Evolutionary conservation across 2,797 vertebrate species (phyloP), one percentile per base, ranked within the genome.

Genomic region (Netta rufina): DNA sequence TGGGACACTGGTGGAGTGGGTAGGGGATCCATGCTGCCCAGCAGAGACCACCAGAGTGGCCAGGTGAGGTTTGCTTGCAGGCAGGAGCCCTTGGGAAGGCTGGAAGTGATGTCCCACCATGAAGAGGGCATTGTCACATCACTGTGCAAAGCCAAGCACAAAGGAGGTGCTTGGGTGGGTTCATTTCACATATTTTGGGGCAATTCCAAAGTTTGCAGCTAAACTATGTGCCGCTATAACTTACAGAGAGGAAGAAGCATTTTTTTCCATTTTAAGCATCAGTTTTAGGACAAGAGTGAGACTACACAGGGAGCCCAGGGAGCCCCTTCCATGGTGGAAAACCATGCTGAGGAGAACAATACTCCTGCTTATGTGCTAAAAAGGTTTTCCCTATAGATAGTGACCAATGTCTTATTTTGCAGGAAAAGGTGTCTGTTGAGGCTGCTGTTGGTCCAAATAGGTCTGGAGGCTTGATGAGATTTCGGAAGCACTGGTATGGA

Each of bases 11-110:
- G 27, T 69, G 33, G 27, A 75, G 38, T 47, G 9, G 30, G n/a
- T 74, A 70, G 11, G 33, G 36, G 21, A 25, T 38, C 27, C 0
- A 1, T 1, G 0, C 30, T 83, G 30, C 13, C 9, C 72, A 28
- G 32, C 2, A 87, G 8, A 14, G 27, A 12, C 33, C 70, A 56
- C 39, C 32, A 33, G 39, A 79, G 39, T 20, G 57, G 74, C 51
- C 51, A 60, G 7, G 13, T 32, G 32, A 65, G 15, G 15, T 22
- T 73, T 78, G 54, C 20, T 71, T n/a, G n/a, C n/a, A 79, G 17
- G 14, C 21, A 65, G 19, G 13, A 64, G 16, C 11, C 25, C 39
- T 36, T 38, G 32, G 32, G 24, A 9, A 56, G 67, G 3, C 43
- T 65, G 71, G 32, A 22, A 58, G 16, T 18, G 32, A 47, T n/a